Base-by-base conservation (phyloP, 2,888 invertebrate genomes). In the Tryphoninae sp. region DNA sequence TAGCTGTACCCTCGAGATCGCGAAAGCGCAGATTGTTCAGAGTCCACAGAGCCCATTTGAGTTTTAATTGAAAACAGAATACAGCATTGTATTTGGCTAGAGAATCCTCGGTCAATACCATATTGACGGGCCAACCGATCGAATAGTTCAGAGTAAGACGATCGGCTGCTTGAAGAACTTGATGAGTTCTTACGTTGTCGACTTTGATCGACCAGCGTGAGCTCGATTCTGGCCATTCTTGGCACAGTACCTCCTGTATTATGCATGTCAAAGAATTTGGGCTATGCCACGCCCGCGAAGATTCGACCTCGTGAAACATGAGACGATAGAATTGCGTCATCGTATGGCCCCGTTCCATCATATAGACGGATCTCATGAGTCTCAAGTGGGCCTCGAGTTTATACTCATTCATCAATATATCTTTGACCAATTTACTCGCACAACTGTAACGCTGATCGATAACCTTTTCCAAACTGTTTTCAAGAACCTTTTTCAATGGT, bases 11-110 rank as follows among this genome's bases (percentile, higher is more conserved):
- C 82, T 90, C 90, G 19, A 91, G 84, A 84, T 91, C 91, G 88
- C 67, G 9, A 80, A 93, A 94, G 75, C 87, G 86, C 13, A 94
- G 86, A 82, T 92, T 93, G 84, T 93, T 93, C 59, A 94, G 86
- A 1, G 93, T 92, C 92, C 93, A 93, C 16, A 93, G 84, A 3
- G 93, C 93, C 93, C 93, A 94, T 86, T 94, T 94, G 0, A 94
- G 88, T 89, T 93, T 94, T 4, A 94, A 86, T 61, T 94, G 90
- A 69, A 94, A 93, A 26, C 92, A 89, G 86, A 94, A 94, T 16
- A 94, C 89, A 13, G 88, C 87, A 78, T 92, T 92, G 77, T 92
- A 92, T 67, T 89, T 89, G 6, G 84, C 84, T 62, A 92, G 84
- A 9, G 89, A 86, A 19, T 88, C 87, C 23, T 89, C 87, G 68